Percentiles rank a stretch among this genome's conserved stretches.
Conservation (phyloP, 2,888 invertebrate species). For the Carpatolechia fugitivella region DNA sequence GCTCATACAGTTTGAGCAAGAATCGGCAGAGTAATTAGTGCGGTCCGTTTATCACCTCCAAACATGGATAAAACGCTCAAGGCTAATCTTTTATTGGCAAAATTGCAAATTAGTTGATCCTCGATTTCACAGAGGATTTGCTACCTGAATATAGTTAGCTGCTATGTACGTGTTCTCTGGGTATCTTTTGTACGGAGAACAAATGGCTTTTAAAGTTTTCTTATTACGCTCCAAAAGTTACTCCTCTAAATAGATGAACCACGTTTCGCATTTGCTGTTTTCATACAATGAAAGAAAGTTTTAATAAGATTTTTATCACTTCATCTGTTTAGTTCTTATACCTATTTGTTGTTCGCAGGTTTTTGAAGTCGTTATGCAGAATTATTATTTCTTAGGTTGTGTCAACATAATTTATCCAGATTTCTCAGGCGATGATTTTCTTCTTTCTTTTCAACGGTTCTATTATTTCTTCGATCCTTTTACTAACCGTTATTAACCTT, state of each 20-base stretch:
- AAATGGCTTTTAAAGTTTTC: conserved; percentile 47
- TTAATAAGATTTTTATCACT: conserved; percentile 44
- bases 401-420: too few species aligned
- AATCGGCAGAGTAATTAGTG: conserved; percentile 65
- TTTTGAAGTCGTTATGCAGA: not conserved
- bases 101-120: conserved; percentile 64
- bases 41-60: conserved; percentile 48
- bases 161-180: conserved; percentile 49
- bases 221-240: conserved; percentile 39
- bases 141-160: conserved; percentile 47
- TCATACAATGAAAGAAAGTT: conserved; percentile 42
- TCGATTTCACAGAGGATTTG: conserved; percentile 47
- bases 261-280: conserved; percentile 44
- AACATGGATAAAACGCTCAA: conserved; percentile 47
- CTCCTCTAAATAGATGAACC: conserved; percentile 39
- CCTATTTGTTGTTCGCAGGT: conserved; percentile 9
- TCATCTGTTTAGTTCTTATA: conserved; percentile 16
- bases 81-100: conserved; percentile 66
- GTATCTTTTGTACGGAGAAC: conserved; percentile 31
- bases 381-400: too few species aligned
- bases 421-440: too few species aligned
- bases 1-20: conserved; percentile 48
- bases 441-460: too few species aligned
- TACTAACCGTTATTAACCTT: too few species aligned
- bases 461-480: not conserved